phyloP scores from a whole-genome alignment of 2,797 vertebrate genomes.

The Sebastes steindachneri region DNA sequence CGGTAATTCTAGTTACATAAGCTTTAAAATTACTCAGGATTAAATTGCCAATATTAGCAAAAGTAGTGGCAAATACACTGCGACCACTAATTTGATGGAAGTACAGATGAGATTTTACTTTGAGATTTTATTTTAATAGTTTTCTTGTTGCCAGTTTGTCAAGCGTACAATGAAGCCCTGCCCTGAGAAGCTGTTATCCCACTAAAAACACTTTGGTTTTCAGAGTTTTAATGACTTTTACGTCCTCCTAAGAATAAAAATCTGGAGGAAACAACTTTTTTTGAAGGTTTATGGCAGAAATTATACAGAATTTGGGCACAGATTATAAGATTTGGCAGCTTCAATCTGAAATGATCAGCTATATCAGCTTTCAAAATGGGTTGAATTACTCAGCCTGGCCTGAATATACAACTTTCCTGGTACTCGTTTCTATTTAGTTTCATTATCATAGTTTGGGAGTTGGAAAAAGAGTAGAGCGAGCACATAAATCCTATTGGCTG shows the following conservation, averaged over 20 bases:
- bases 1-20: background rate
- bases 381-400: constrained; percentile 24
- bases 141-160: background rate
- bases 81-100: background rate
- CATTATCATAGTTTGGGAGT: constrained; percentile 50
- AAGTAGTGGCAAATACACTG: background rate
- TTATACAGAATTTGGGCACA: constrained; percentile 11
- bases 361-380: constrained; percentile 37
- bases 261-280: constrained; percentile 19
- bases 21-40: background rate
- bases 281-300: constrained; percentile 13
- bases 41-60: background rate
- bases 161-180: background rate
- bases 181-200: constrained; percentile 6
- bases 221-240: constrained; percentile 26
- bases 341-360: constrained; percentile 3
- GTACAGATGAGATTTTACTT: constrained; percentile 9
- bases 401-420: constrained; percentile 37
- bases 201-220: constrained; percentile 4
- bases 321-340: constrained; percentile 5
- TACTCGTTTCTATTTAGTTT: constrained; percentile 32
- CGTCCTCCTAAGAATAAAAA: constrained; percentile 1
- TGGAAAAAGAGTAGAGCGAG: constrained; percentile 42
- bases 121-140: background rate
- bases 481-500: constrained; percentile 58